phyloP scores from a whole-genome alignment of 2,888 invertebrate species.

The Drepana falcataria region DNA sequence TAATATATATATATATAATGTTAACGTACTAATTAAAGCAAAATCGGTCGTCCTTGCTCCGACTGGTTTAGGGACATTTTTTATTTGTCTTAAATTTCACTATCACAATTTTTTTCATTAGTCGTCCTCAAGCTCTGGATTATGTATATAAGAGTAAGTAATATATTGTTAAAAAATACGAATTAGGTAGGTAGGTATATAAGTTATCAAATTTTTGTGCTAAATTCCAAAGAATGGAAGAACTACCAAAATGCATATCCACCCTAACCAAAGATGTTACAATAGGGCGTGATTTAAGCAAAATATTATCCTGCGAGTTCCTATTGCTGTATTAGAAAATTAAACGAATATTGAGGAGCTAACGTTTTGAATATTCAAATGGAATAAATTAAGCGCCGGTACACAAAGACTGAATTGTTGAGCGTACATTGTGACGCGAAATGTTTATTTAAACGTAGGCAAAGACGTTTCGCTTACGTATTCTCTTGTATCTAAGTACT shows the following conservation, averaged over 20 bases:
- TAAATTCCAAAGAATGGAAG: no score
- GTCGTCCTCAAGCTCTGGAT: no score
- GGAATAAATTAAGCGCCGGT: constrained; percentile 62
- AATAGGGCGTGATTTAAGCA: constrained; percentile 55
- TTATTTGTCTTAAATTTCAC: no score
- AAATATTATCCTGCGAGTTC: constrained; percentile 65
- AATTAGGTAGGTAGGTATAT: no score
- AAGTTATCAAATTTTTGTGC: no score
- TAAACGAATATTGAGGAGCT: constrained; percentile 68
- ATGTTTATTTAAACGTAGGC: neutral
- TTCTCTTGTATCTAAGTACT: neutral
- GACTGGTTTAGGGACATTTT: no score
- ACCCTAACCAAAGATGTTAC: constrained; percentile 35
- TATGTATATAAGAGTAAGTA: no score
- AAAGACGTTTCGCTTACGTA: neutral
- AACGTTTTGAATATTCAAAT: constrained; percentile 72
- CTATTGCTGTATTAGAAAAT: constrained; percentile 66
- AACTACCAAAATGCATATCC: constrained; percentile 1
- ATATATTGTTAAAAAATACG: no score
- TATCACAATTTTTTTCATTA: no score
- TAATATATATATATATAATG: no score
- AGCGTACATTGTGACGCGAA: constrained; percentile 19
- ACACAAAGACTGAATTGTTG: constrained; percentile 52
- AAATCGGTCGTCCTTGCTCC: no score
- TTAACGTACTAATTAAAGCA: no score